Evolutionary conservation across 2,113 vertebrate species (phyloP).

Genomic region (Hystrix brachyura): DNA sequence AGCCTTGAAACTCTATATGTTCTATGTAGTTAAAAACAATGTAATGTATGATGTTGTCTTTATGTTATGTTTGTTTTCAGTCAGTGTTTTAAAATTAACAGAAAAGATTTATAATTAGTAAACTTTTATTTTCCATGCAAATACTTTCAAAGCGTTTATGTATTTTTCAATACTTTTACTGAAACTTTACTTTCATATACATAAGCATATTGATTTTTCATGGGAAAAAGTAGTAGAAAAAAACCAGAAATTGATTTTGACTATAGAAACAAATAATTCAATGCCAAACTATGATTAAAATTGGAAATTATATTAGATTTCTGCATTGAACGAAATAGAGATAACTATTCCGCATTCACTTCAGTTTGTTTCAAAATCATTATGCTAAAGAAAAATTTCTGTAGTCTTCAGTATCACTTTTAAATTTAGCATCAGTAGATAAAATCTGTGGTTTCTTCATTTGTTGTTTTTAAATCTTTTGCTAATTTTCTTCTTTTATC

Average conservation of each 20-base stretch:
- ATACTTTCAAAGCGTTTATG: background rate
- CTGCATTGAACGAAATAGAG: background rate
- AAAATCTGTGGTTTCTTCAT: background rate
- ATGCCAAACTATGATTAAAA: constrained; percentile 2
- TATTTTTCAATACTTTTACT: background rate
- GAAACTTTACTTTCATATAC: background rate
- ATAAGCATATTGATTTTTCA: background rate
- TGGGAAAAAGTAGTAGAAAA: background rate
- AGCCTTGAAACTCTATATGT: background rate
- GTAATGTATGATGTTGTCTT: background rate
- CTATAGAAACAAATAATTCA: background rate
- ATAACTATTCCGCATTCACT: background rate
- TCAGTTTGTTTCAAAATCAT: background rate
- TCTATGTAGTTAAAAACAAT: constrained; percentile 28
- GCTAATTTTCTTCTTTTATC: background rate
- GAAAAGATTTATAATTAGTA: background rate
- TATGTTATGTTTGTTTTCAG: background rate
- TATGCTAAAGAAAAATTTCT: background rate
- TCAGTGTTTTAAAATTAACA: background rate
- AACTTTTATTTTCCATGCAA: background rate
- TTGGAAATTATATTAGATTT: background rate
- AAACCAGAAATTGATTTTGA: constrained; percentile 8
- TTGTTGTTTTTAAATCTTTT: background rate
- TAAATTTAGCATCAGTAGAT: background rate
- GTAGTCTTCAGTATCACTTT: background rate